Evolutionary conservation across 2,888 invertebrate species (phyloP), one percentile per base, ranked within the genome.

Genomic region (Pogonocherus hispidulus): DNA sequence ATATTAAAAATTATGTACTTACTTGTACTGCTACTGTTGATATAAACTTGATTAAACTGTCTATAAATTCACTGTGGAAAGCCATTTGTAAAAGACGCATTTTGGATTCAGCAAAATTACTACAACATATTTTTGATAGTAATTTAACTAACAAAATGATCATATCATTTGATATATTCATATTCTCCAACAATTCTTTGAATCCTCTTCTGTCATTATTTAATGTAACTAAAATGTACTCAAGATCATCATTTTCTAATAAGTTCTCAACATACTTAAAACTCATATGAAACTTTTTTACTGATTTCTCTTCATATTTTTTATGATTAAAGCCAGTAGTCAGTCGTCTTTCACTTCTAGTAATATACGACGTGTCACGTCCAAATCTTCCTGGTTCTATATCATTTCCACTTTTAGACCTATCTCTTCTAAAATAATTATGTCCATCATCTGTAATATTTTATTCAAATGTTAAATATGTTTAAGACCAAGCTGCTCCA

Each of bases 201-300:
- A 71, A 72, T 1, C 71, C 72, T 27, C 44, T 67, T 54, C 23
- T 63, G 22, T 69, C 57, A 41, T 71, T 56, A 19, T 18, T 54
- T 23, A 74, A 23, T 11, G 20, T 51, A 6, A 70, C 57, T 2
- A 71, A 20, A 5, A 74, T 41, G 47, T 69, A 18, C 20, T 70
- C 65, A 23, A 64, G 23, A 35, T 70, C 35, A 11, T 56, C 52
- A 9, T 57, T 65, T 14, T 62, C 57, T 19, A 71, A 16, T 35
- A 71, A 19, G 0, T 63, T 44, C 49, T 72, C 37, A 8, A 70
- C 46, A 18, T 20, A 54, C 62, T 47, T 66, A 51, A 72, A 72
- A 14, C 70, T 57, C 69, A 69, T 68, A 19, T 20, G 41, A 19
- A 5, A 47, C 20, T 47, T 19, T 18, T 9, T 18, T 47, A 5